phyloP scores from a whole-genome alignment of 1,140 invertebrate genomes.

The Sarcophaga bullata region DNA sequence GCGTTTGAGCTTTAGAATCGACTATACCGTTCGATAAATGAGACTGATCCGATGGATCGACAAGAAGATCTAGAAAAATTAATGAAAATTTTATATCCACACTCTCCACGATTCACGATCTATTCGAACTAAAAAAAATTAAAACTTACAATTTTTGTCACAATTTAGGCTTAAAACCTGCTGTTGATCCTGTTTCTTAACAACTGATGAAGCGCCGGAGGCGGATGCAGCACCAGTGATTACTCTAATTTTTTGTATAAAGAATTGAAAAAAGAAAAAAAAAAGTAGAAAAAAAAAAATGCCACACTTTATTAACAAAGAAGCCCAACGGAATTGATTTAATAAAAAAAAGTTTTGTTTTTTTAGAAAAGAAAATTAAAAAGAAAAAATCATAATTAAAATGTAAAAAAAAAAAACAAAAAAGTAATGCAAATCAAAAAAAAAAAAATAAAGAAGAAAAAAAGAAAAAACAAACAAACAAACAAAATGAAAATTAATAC shows the following conservation, averaged over 20 bases:
- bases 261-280: too few species aligned
- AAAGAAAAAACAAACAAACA: background rate
- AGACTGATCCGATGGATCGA: conserved; percentile 62
- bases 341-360: too few species aligned
- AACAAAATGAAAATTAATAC: conserved; percentile 19
- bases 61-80: conserved; percentile 58
- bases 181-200: conserved; percentile 63
- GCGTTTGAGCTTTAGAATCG: conserved; percentile 64
- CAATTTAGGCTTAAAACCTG: conserved; percentile 63
- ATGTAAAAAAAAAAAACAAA: too few species aligned
- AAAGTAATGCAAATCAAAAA: background rate
- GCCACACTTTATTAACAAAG: background rate
- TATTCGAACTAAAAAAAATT: conserved; percentile 20
- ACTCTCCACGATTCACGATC: conserved; percentile 24
- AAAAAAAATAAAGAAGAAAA: background rate
- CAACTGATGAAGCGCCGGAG: conserved; percentile 58
- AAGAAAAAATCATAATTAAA: background rate
- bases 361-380: too few species aligned
- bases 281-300: background rate
- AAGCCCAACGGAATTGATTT: conserved; percentile 6
- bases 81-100: conserved; percentile 40
- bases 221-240: conserved; percentile 58
- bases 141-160: conserved; percentile 65
- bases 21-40: conserved; percentile 64
- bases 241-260: conserved; percentile 50